Conservation (phyloP, 1,140 invertebrate genomes). For the Drosophila kohkoa region DNA sequence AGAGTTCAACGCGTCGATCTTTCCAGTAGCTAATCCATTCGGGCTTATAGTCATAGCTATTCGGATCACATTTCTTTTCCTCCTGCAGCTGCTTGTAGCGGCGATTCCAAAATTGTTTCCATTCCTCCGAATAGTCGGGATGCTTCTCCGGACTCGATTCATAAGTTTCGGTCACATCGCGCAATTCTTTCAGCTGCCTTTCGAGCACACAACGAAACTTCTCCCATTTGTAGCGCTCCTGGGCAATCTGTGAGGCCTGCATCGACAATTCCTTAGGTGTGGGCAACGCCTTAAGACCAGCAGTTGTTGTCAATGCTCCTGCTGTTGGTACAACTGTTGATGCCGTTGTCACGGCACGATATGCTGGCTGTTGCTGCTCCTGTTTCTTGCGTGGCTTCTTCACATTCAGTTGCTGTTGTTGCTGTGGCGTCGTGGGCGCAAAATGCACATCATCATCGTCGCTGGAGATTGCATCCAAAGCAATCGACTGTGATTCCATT, state of each 20-base stretch:
- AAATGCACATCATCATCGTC: slow-evolving; percentile 69
- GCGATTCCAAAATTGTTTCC: slow-evolving; percentile 94
- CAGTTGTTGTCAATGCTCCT: too few species aligned
- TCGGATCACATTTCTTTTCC: slow-evolving; percentile 90
- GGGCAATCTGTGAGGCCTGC: slow-evolving; percentile 76
- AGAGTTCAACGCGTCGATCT: slow-evolving; percentile 90
- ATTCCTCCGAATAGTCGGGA: slow-evolving; percentile 93
- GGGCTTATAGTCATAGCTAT: slow-evolving; percentile 92
- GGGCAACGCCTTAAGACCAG: slow-evolving; percentile 43
- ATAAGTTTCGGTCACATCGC: slow-evolving; percentile 88
- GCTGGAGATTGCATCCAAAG: slow-evolving; percentile 80
- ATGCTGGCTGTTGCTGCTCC: slow-evolving; percentile 50
- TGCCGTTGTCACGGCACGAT: slow-evolving; percentile 58
- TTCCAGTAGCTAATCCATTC: slow-evolving; percentile 95
- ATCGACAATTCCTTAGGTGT: slow-evolving; percentile 78
- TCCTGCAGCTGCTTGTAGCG: slow-evolving; percentile 92
- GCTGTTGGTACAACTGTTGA: background rate
- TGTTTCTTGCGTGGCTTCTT: slow-evolving; percentile 32
- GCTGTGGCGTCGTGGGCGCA: background rate
- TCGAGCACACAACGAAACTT: slow-evolving; percentile 85
- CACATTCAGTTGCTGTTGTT: background rate
- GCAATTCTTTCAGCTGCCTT: slow-evolving; percentile 85
- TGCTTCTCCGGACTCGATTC: slow-evolving; percentile 94
- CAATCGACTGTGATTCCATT: slow-evolving; percentile 35
- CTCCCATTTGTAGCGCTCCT: slow-evolving; percentile 87